Evolutionary conservation across 2,113 vertebrate genomes (phyloP).

Genomic region (Arothron firmamentum): DNA sequence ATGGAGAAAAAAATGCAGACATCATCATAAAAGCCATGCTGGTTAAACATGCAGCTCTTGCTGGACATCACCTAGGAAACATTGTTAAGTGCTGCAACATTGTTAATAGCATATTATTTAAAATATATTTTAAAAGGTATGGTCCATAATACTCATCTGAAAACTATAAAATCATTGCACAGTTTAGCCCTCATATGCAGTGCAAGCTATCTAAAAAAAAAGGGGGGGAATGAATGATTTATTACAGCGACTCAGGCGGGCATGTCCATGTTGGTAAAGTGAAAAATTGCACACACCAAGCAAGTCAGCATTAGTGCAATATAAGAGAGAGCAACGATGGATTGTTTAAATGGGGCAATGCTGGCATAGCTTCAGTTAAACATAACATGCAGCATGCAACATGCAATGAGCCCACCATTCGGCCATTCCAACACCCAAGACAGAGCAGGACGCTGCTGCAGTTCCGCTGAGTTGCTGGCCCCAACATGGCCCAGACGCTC

Average conservation of each 20-base stretch:
- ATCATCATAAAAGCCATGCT: too few relatives aligned
- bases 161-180: too few relatives aligned
- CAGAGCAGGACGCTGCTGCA: conserved; percentile 77
- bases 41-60: too few relatives aligned
- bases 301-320: neutral
- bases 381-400: conserved; percentile 53
- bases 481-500: conserved; percentile 68
- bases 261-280: neutral
- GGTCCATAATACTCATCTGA: too few relatives aligned
- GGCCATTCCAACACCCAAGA: conserved; percentile 82
- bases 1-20: too few relatives aligned
- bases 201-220: neutral
- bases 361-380: neutral
- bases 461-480: conserved; percentile 67
- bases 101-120: too few relatives aligned
- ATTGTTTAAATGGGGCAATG: conserved; percentile 9
- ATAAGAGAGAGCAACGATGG: neutral
- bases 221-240: neutral
- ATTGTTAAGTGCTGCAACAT: too few relatives aligned
- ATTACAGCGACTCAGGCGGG: neutral
- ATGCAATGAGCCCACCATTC: conserved; percentile 80
- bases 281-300: conserved; percentile 1
- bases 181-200: neutral
- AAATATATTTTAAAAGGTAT: too few relatives aligned
- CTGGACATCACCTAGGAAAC: too few relatives aligned